phyloP scores from a whole-genome alignment of 2,888 invertebrate genomes.

The Chesias legatella region DNA sequence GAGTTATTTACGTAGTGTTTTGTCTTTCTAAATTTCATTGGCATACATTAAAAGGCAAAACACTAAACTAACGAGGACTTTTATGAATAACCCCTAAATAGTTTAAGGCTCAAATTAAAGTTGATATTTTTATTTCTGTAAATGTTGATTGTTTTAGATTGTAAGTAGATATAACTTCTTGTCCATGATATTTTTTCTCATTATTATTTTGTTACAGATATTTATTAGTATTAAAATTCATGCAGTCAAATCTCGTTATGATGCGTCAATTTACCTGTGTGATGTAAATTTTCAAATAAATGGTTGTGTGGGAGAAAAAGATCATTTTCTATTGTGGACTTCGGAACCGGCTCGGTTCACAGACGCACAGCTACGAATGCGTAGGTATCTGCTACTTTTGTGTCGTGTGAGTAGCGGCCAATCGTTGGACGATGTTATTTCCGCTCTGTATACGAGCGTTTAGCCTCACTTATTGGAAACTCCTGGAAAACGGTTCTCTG shows the following conservation, averaged over 20 bases:
- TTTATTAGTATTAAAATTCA: slow-evolving; percentile 49
- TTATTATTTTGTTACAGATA: slow-evolving; percentile 36
- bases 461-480: slow-evolving; percentile 8
- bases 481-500: slow-evolving; percentile 15
- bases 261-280: slow-evolving; percentile 47
- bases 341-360: slow-evolving; percentile 22
- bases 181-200: slow-evolving; percentile 19
- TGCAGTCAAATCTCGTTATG: slow-evolving; percentile 86
- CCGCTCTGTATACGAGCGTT: slow-evolving; percentile 12
- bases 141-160: slow-evolving; percentile 37
- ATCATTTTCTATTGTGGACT: slow-evolving; percentile 42
- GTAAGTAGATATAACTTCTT: slow-evolving; percentile 25
- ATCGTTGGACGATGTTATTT: slow-evolving; percentile 11
- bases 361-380: slow-evolving; percentile 15
- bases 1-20: too few relatives aligned
- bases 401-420: slow-evolving; percentile 22
- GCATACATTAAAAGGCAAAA: too few relatives aligned
- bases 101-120: slow-evolving; percentile 52
- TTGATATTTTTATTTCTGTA: slow-evolving; percentile 44
- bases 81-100: slow-evolving; percentile 41
- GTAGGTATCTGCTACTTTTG: slow-evolving; percentile 39
- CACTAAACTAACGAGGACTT: too few relatives aligned
- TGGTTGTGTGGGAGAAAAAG: slow-evolving; percentile 56
- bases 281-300: slow-evolving; percentile 22
- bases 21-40: too few relatives aligned